phyloP scores from a whole-genome alignment of 1,140 invertebrate species.

The Lordiphosa collinella region DNA sequence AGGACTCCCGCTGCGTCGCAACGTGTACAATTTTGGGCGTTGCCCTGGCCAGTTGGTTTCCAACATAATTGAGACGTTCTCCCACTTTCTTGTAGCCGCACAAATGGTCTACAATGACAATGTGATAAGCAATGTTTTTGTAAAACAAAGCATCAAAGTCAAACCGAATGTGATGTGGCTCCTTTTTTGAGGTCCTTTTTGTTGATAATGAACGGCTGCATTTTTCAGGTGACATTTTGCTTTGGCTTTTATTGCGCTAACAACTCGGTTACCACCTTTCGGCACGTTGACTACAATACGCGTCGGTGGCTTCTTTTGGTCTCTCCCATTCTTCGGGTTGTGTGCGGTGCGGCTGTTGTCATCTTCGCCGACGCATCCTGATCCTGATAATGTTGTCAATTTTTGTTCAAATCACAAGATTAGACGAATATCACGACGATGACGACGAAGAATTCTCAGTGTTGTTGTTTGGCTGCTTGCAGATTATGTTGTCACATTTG shows the following conservation, averaged over 20 bases:
- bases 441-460: constrained; percentile 3
- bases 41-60: constrained; percentile 15
- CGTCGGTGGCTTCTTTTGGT: constrained; percentile 30
- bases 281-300: constrained; percentile 61
- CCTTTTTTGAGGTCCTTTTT: constrained; percentile 5
- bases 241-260: constrained; percentile 40
- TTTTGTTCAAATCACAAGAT: constrained; percentile 53
- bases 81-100: constrained; percentile 44
- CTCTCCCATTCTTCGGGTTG: neutral
- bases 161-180: constrained; percentile 26
- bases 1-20: constrained; percentile 57
- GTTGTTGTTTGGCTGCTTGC: constrained; percentile 4
- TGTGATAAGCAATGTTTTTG: constrained; percentile 56
- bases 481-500: constrained; percentile 47
- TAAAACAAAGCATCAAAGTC: constrained; percentile 66
- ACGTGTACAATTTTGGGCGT: constrained; percentile 35
- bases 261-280: constrained; percentile 58
- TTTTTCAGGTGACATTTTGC: constrained; percentile 61
- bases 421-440: constrained; percentile 53
- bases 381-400: constrained; percentile 63
- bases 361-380: constrained; percentile 43
- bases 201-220: constrained; percentile 37
- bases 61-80: constrained; percentile 57
- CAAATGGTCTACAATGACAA: constrained; percentile 33
- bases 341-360: constrained; percentile 49